A percentile compares a stretch with the other conserved stretches of the same genome.
Conservation (phyloP, 2,888 invertebrate species). For the Trachelus tabidus region DNA sequence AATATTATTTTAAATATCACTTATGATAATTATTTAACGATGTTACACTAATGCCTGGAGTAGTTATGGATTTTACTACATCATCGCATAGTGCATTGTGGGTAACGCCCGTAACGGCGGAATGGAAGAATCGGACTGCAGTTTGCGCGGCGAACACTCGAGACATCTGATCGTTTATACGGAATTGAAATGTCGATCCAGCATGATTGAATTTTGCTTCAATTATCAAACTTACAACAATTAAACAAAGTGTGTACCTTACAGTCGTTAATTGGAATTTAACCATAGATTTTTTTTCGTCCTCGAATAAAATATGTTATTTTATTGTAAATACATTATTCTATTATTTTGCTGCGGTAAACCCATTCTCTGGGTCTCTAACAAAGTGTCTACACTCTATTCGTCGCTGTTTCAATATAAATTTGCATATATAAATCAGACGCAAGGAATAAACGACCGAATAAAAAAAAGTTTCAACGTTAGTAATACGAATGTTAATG, state of each 20-base stretch:
- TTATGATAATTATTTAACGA: neutral
- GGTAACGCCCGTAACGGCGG: constrained; percentile 31
- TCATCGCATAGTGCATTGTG: constrained; percentile 47
- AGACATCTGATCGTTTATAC: constrained; percentile 19
- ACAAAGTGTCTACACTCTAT: neutral
- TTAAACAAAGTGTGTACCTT: neutral
- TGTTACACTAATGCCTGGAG: constrained; percentile 14
- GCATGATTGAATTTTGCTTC: neutral
- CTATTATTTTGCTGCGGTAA: constrained; percentile 20
- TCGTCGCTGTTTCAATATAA: neutral
- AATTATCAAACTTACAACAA: neutral
- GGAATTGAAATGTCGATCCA: neutral
- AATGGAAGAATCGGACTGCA: constrained; percentile 44
- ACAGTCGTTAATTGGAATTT: constrained; percentile 1
- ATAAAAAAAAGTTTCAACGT: neutral
- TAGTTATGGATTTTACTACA: constrained; percentile 52
- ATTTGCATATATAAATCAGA: neutral
- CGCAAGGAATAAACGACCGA: neutral
- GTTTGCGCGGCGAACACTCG: constrained; percentile 33
- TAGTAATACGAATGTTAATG: neutral
- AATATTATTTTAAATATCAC: constrained; percentile 26
- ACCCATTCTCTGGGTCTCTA: neutral
- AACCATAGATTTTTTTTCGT: constrained; percentile 46
- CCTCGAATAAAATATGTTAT: constrained; percentile 32
- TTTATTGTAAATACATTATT: constrained; percentile 30